Conservation (phyloP, 2,113 vertebrate genomes). For the Pogona vitticeps region DNA sequence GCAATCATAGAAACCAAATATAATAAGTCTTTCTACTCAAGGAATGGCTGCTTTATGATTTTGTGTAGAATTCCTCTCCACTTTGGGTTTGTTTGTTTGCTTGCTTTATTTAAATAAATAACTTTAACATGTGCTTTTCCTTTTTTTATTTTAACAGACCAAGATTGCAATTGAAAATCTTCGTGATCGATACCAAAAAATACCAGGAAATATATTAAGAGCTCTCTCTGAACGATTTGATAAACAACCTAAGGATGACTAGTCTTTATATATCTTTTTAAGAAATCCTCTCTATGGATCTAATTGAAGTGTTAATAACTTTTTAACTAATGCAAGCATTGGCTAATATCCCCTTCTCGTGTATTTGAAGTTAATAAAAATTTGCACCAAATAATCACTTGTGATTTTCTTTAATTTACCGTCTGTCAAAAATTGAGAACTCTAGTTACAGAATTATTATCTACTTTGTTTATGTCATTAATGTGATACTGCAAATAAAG, state of each 20-base stretch:
- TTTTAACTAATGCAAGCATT: not conserved
- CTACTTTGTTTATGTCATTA: too few relatives aligned
- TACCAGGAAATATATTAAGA: constrained; percentile 83
- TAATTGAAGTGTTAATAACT: not conserved
- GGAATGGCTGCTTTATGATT: not conserved
- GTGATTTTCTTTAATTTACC: not conserved
- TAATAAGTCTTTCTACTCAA: not conserved
- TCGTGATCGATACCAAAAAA: constrained; percentile 84
- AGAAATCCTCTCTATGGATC: not conserved
- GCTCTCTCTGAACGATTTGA: constrained; percentile 82
- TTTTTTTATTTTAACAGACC: constrained; percentile 68
- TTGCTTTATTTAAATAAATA: not conserved
- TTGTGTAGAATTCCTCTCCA: not conserved
- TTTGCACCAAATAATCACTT: not conserved
- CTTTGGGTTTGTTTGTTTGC: too few relatives aligned
- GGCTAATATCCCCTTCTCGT: not conserved
- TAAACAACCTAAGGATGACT: not conserved
- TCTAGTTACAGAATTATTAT: too few relatives aligned
- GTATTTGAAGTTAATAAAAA: not conserved
- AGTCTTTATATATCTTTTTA: not conserved
- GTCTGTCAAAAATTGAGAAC: too few relatives aligned
- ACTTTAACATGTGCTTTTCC: not conserved
- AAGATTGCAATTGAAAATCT: constrained; percentile 82
- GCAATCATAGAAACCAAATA: too few relatives aligned
- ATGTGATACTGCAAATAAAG: too few relatives aligned